phyloP scores from a whole-genome alignment of 2,113 vertebrate species.

The Egretta garzetta region DNA sequence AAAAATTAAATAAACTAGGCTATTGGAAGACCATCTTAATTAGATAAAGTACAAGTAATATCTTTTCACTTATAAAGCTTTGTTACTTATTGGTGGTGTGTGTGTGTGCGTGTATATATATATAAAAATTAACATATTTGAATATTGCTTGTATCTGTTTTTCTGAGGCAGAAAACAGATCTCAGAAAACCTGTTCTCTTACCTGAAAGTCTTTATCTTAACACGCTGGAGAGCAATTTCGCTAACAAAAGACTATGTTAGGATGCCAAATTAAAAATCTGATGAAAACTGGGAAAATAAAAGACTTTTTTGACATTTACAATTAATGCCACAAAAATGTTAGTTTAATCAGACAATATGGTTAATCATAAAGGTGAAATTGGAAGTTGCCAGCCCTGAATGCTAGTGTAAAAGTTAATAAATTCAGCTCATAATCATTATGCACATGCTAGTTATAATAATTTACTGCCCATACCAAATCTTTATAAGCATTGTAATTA shows the following conservation, averaged over 20 bases:
- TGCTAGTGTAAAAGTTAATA: conserved; percentile 81
- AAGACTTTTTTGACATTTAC: conserved; percentile 59
- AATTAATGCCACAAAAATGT: conserved; percentile 74
- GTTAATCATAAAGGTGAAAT: conserved; percentile 78
- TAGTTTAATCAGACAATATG: conserved; percentile 77
- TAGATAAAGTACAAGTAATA: not conserved
- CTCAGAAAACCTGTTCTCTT: not conserved
- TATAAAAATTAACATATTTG: not conserved
- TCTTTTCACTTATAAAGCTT: not conserved
- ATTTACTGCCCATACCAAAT: conserved; percentile 84
- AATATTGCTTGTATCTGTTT: not conserved
- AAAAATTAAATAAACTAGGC: not conserved
- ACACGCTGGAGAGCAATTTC: conserved; percentile 11
- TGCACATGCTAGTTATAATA: conserved; percentile 81
- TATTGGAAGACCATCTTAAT: not conserved
- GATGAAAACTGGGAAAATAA: conserved; percentile 29
- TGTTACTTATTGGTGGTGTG: not conserved
- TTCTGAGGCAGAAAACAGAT: not conserved
- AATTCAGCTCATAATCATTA: conserved; percentile 78
- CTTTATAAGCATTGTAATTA: conserved; percentile 87
- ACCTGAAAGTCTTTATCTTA: conserved; percentile 16
- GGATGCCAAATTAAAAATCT: conserved; percentile 58
- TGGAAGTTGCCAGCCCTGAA: conserved; percentile 73
- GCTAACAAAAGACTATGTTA: conserved; percentile 12
- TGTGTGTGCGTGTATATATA: not conserved